Conservation (phyloP, 2,888 invertebrate genomes). For the Halictus quadricinctus region DNA sequence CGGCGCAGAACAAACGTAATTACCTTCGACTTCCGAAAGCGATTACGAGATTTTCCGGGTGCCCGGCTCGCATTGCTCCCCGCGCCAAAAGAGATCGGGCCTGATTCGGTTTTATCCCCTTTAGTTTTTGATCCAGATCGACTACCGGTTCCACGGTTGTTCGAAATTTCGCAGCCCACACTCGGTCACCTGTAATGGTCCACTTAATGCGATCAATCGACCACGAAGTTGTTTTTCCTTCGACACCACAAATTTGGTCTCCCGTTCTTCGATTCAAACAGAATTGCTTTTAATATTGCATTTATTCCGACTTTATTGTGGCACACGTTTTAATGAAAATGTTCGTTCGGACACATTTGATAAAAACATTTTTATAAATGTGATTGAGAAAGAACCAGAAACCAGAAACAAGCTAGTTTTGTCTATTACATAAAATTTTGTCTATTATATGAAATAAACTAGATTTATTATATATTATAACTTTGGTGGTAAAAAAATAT, state of each 20-base stretch:
- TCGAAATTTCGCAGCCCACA: not conserved
- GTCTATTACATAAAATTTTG: too few relatives aligned
- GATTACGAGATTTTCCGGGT: slow-evolving; percentile 67
- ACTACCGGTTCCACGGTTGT: not conserved
- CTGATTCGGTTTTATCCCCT: not conserved
- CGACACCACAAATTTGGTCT: not conserved
- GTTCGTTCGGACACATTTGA: too few relatives aligned
- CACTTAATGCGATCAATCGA: not conserved
- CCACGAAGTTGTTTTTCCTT: not conserved
- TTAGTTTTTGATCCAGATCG: not conserved
- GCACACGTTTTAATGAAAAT: too few relatives aligned
- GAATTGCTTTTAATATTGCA: too few relatives aligned
- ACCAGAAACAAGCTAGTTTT: too few relatives aligned
- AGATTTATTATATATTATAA: too few relatives aligned
- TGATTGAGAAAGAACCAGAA: too few relatives aligned
- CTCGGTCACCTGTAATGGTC: not conserved
- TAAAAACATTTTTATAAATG: too few relatives aligned
- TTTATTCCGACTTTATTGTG: not conserved
- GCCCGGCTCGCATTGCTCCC: slow-evolving; percentile 33
- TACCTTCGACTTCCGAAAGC: slow-evolving; percentile 67
- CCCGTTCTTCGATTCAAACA: too few relatives aligned
- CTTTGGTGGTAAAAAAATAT: too few relatives aligned
- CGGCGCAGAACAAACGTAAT: slow-evolving; percentile 71
- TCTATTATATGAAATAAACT: too few relatives aligned
- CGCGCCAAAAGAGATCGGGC: slow-evolving; percentile 10